Base-by-base conservation (phyloP, 2,888 invertebrate species). In the Morpho achilles region DNA sequence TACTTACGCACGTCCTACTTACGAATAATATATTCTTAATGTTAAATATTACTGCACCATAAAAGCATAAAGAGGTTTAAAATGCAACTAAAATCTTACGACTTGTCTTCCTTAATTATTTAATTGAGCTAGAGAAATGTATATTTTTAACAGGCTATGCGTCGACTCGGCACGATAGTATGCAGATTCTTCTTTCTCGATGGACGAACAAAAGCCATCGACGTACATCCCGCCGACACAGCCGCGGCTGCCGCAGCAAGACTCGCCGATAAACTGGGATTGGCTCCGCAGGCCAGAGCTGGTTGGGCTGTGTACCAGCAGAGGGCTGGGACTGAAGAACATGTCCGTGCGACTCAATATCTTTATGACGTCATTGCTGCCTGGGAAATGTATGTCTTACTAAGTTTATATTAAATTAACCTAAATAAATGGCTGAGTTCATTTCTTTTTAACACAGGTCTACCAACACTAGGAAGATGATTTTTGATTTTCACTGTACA, bases 301-400 rank as follows among this genome's bases (percentile, higher is more conserved):
- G 98, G 98, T 56, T 98, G 98, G 98, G 97, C 98, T 0, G 95
- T 98, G 65, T 98, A 97, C 83, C 96, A 98, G 83, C 96, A 96
- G 73, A 92, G 96, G 6, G 95, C 95, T 0, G 96, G 96, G 67
- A 94, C 94, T 1, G 98, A 98, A 79, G 96, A 98, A 72, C 97
- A 98, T 73, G 96, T 98, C 23, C 93, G 97, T 52, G 96, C 96
- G 1, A 96, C 97, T 79, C 96, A 98, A 79, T 98, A 97, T 78
- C 87, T 98, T 0, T 97, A 98, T 70, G 98, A 98, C 81, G 95
- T 98, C 48, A 96, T 98, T 67, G 96, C 98, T 0, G 95, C 96
- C 9, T 98, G 98, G 98, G 98, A 98, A 90, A 93, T 95, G 95
- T 95, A 77, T 92, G 93, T 88, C n/a, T 5, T 32, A 32, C 32